phyloP scores from a whole-genome alignment of 2,888 invertebrate genomes.

The Sepioteuthis lessoniana region DNA sequence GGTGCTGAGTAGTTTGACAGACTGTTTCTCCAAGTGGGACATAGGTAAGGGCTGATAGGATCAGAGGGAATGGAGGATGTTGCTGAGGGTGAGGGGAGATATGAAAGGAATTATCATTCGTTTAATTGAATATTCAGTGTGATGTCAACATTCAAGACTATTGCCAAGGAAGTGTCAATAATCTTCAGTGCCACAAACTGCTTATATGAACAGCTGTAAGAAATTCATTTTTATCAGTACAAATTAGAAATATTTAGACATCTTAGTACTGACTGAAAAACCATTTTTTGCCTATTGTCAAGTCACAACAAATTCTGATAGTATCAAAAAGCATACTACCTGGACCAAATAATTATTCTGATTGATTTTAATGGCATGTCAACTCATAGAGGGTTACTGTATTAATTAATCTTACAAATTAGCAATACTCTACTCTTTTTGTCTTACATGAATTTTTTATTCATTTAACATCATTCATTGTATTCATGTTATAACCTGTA shows the following conservation, averaged over 20 bases:
- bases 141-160: neutral
- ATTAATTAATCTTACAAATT: too few relatives aligned
- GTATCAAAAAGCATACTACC: too few relatives aligned
- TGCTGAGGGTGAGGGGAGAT: neutral
- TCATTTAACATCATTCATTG: too few relatives aligned
- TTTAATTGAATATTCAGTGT: neutral
- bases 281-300: too few relatives aligned
- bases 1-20: neutral
- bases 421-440: too few relatives aligned
- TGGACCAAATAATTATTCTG: too few relatives aligned
- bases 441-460: too few relatives aligned
- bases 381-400: too few relatives aligned
- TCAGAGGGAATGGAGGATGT: neutral
- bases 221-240: neutral
- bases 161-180: neutral
- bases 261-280: neutral
- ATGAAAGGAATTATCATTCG: neutral
- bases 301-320: too few relatives aligned
- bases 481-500: too few relatives aligned
- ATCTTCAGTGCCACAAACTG: neutral
- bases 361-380: too few relatives aligned
- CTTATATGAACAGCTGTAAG: neutral
- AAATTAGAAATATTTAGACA: neutral
- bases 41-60: neutral
- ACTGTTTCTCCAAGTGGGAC: neutral